phyloP scores from a whole-genome alignment of 2,888 invertebrate species.

The Hydropsyche betteni region DNA sequence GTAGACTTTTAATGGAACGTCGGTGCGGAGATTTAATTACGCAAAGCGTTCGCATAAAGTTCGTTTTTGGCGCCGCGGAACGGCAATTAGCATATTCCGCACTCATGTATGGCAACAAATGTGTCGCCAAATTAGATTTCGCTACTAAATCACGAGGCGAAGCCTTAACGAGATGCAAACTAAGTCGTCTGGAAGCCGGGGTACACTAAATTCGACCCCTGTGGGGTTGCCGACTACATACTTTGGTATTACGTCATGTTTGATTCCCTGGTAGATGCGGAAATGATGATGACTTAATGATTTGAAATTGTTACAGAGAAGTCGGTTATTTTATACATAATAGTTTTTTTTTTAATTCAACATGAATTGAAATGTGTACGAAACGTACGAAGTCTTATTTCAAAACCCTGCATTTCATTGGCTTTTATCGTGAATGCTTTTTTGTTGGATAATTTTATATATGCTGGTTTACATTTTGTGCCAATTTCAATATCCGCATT shows the following conservation, averaged over 20 bases:
- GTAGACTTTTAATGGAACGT: too few relatives aligned
- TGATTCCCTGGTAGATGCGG: too few relatives aligned
- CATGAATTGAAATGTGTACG: not conserved
- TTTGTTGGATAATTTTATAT: too few relatives aligned
- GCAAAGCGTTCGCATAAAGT: too few relatives aligned
- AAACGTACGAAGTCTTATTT: not conserved
- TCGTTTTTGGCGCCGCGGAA: not conserved
- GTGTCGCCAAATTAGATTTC: conserved; percentile 32
- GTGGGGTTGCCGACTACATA: not conserved
- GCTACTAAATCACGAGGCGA: conserved; percentile 8
- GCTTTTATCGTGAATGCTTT: too few relatives aligned
- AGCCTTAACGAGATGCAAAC: conserved; percentile 36
- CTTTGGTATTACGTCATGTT: too few relatives aligned
- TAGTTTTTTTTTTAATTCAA: too few relatives aligned
- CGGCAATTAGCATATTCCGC: conserved; percentile 40
- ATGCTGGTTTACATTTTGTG: not conserved
- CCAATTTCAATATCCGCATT: conserved; percentile 11
- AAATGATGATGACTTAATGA: too few relatives aligned
- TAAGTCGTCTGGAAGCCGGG: conserved; percentile 4
- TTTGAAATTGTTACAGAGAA: too few relatives aligned
- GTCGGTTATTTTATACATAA: too few relatives aligned
- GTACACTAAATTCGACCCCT: not conserved
- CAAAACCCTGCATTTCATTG: too few relatives aligned
- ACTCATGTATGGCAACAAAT: conserved; percentile 15
- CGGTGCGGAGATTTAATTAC: too few relatives aligned